These are phyloP conservation scores for Gadus macrocephalus DNA, from an alignment of 2,113 vertebrate species.

Conservation along the genomic window DNA sequence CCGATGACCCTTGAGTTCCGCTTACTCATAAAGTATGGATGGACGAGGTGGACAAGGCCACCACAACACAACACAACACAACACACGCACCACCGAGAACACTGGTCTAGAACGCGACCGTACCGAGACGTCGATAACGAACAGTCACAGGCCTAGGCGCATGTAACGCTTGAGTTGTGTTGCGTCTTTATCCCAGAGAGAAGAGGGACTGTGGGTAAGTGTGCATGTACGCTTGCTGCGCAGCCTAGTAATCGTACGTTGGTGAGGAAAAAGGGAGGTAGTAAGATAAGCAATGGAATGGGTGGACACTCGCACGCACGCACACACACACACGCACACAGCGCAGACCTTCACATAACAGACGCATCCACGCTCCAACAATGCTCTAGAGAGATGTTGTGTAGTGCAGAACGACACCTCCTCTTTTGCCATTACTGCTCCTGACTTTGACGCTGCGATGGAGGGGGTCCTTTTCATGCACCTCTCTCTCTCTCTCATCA, in stretches of 20 bases:
- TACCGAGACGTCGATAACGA: too few species aligned
- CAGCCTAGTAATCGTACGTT: too few species aligned
- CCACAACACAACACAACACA: constrained; percentile 11
- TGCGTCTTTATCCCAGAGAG: not conserved
- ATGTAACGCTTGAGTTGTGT: too few species aligned
- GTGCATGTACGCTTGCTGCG: not conserved
- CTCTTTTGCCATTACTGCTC: constrained; percentile 1
- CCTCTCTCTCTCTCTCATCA: constrained; percentile 52
- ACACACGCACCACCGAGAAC: too few species aligned
- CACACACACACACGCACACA: too few species aligned
- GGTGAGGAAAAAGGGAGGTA: too few species aligned
- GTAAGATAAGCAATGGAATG: too few species aligned
- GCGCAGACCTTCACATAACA: too few species aligned
- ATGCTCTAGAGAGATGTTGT: not conserved
- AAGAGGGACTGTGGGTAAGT: constrained; percentile 11
- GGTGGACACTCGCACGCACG: too few species aligned
- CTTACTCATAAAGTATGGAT: constrained; percentile 61
- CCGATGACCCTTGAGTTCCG: constrained; percentile 55
- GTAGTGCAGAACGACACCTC: not conserved
- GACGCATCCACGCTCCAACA: too few species aligned
- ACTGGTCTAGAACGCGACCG: too few species aligned
- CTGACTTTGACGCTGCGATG: constrained; percentile 44
- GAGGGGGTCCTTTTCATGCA: constrained; percentile 37
- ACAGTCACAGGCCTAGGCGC: too few species aligned
- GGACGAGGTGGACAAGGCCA: constrained; percentile 2